phyloP scores from a whole-genome alignment of 2,888 invertebrate genomes.

The Embidobia sp. region DNA sequence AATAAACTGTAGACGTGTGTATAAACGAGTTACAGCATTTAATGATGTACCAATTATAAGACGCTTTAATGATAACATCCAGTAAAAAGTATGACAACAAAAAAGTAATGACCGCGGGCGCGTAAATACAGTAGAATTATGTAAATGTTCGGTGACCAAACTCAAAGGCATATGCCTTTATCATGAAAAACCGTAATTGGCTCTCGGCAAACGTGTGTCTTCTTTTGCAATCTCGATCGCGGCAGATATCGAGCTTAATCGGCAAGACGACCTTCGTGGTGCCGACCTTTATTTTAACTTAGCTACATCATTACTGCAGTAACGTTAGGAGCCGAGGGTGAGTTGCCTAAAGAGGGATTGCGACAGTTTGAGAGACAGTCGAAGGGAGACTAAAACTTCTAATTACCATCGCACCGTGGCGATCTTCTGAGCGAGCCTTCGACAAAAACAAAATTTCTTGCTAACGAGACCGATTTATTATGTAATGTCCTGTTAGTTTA shows the following conservation, averaged over 20 bases:
- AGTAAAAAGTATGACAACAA: conserved; percentile 43
- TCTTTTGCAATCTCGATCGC: conserved; percentile 70
- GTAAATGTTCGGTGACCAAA: conserved; percentile 60
- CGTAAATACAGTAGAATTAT: conserved; percentile 53
- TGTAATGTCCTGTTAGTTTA: conserved; percentile 73
- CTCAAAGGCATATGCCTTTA: conserved; percentile 64
- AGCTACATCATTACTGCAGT: conserved; percentile 74
- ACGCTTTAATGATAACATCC: conserved; percentile 48
- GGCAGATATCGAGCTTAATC: conserved; percentile 73
- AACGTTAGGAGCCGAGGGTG: conserved; percentile 66
- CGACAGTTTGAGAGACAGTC: conserved; percentile 31
- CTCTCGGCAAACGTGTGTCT: conserved; percentile 64
- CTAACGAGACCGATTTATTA: conserved; percentile 79
- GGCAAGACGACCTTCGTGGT: conserved; percentile 65
- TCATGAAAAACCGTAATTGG: conserved; percentile 72
- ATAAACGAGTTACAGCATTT: conserved; percentile 39
- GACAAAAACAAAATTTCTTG: conserved; percentile 77
- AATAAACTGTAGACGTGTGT: conserved; percentile 47
- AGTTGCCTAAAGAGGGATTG: conserved; percentile 34
- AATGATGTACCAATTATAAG: conserved; percentile 60
- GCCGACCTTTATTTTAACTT: conserved; percentile 67
- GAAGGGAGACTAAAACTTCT: conserved; percentile 76
- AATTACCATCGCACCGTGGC: conserved; percentile 78
- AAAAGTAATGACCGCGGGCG: conserved; percentile 17
- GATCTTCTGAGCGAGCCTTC: conserved; percentile 77